These are phyloP conservation scores for Hypolimnas misippus DNA, from an alignment of 2,888 invertebrate genomes.

Conservation along the genomic window DNA sequence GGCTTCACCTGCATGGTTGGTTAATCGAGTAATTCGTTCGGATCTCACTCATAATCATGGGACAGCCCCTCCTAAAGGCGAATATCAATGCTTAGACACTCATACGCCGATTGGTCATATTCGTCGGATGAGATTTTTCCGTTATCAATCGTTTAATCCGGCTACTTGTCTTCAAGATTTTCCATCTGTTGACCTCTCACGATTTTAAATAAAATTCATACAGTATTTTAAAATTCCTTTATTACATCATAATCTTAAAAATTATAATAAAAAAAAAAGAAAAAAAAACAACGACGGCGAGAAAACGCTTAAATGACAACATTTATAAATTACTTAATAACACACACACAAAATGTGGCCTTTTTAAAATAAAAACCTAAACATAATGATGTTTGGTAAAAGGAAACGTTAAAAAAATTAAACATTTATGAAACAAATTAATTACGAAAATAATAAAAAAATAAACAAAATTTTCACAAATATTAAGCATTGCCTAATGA, in stretches of 20 bases:
- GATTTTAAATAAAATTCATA: constrained; percentile 30
- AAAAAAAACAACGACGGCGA: constrained; percentile 11
- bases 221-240: constrained; percentile 29
- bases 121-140: constrained; percentile 64
- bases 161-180: constrained; percentile 68
- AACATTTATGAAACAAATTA: not conserved
- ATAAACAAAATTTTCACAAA: not conserved
- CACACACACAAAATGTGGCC: not conserved
- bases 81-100: constrained; percentile 75
- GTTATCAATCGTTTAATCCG: constrained; percentile 73
- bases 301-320: constrained; percentile 23
- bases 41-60: constrained; percentile 75
- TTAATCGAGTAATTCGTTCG: constrained; percentile 75
- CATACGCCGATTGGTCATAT: constrained; percentile 78
- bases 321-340: constrained; percentile 21
- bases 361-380: not conserved
- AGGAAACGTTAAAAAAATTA: not conserved
- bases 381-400: not conserved
- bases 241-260: constrained; percentile 30
- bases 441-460: not conserved
- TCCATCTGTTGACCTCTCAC: constrained; percentile 45
- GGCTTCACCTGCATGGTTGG: constrained; percentile 65
- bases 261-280: not conserved
- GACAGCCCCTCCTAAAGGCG: constrained; percentile 72
- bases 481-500: not conserved